Conservation (phyloP, 2,797 vertebrate genomes). For the Chromobotia macracanthus region DNA sequence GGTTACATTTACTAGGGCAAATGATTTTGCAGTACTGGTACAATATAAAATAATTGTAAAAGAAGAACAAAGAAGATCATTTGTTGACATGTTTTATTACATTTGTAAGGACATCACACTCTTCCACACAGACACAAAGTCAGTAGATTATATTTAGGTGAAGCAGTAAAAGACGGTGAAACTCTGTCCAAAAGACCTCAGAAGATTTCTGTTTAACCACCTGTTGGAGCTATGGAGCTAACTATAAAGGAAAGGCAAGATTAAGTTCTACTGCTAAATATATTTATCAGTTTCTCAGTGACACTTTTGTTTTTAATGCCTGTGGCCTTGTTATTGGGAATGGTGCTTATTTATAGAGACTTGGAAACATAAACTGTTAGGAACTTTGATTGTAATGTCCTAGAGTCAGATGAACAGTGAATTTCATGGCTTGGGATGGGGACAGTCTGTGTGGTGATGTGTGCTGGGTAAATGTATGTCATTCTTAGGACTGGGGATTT, state of each 20-base stretch:
- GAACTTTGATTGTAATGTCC: background rate
- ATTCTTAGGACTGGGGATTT: too few relatives aligned
- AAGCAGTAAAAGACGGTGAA: background rate
- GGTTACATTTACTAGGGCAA: too few relatives aligned
- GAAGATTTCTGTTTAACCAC: slow-evolving; percentile 36
- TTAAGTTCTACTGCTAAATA: background rate
- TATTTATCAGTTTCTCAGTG: background rate
- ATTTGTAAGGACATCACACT: background rate
- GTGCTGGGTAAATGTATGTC: too few relatives aligned
- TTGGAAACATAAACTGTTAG: background rate
- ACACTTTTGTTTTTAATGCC: background rate
- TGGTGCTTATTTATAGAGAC: background rate
- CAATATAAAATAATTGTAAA: too few relatives aligned
- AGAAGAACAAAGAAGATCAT: too few relatives aligned
- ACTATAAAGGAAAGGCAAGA: background rate
- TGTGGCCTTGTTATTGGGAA: slow-evolving; percentile 9
- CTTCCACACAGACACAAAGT: background rate
- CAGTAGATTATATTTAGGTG: slow-evolving; percentile 14
- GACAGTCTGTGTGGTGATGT: too few relatives aligned
- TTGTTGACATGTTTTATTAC: background rate
- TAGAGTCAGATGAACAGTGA: background rate
- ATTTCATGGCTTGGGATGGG: too few relatives aligned
- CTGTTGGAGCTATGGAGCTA: slow-evolving; percentile 10
- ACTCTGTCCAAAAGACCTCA: slow-evolving; percentile 12
- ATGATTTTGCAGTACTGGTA: too few relatives aligned